phyloP scores from a whole-genome alignment of 2,888 invertebrate species.

The Luperina nickerlii region DNA sequence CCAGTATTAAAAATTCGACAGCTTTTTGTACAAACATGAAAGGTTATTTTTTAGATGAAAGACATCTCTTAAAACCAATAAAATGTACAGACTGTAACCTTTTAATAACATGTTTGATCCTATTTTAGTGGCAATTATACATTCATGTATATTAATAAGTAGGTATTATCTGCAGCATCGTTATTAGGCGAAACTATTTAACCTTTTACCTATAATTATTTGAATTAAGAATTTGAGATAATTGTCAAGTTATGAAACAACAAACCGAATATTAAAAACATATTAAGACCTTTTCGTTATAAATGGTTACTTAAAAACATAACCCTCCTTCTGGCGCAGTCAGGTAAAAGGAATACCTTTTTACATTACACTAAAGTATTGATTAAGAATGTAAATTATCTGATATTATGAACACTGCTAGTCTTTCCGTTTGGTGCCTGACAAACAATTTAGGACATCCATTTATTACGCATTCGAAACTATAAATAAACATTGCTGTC shows the following conservation, averaged over 20 bases:
- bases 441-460: no score
- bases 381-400: no score
- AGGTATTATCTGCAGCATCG: neutral
- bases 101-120: conserved; percentile 17
- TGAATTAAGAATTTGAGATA: neutral
- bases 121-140: neutral
- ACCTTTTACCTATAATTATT: conserved; percentile 6
- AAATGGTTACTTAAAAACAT: no score
- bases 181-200: conserved; percentile 3
- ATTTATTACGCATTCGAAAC: neutral
- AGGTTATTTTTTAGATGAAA: conserved; percentile 28
- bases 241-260: neutral
- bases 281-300: no score
- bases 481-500: no score
- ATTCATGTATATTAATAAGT: conserved; percentile 19
- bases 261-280: no score
- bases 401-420: neutral
- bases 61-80: neutral
- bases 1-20: conserved; percentile 16
- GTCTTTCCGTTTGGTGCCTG: neutral
- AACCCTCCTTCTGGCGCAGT: no score
- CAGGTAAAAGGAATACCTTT: no score
- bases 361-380: no score
- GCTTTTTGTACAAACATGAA: conserved; percentile 9
- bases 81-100: conserved; percentile 13